phyloP scores from a whole-genome alignment of 2,113 vertebrate genomes.

The Mellivora capensis region DNA sequence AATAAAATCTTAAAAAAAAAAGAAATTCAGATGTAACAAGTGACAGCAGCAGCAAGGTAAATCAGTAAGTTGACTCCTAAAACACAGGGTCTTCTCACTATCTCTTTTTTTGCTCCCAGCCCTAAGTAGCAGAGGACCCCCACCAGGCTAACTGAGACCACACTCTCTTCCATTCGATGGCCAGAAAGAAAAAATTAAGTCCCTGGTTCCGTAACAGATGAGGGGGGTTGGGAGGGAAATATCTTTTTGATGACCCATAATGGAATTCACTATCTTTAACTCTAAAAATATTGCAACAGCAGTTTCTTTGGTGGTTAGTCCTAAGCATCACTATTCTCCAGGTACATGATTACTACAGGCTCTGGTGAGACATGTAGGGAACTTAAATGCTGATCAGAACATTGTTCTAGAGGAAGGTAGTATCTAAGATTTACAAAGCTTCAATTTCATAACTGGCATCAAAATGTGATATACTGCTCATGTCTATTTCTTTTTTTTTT shows the following conservation, averaged over 20 bases:
- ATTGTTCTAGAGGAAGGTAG: neutral
- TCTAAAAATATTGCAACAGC: neutral
- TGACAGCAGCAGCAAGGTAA: neutral
- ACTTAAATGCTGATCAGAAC: neutral
- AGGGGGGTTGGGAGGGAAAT: neutral
- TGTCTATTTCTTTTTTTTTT: too few relatives aligned
- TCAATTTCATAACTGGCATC: neutral
- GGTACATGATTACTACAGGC: neutral
- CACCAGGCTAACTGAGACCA: neutral
- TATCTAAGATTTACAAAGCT: constrained; percentile 20
- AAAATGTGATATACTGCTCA: neutral
- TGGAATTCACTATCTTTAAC: neutral
- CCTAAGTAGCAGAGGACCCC: neutral
- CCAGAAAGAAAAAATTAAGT: neutral
- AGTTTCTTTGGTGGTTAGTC: neutral
- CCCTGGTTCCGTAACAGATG: neutral
- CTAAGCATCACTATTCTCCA: neutral
- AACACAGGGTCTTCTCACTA: fast-evolving
- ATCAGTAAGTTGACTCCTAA: neutral
- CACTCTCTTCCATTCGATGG: neutral
- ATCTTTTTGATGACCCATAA: neutral
- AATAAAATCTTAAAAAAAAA: too few relatives aligned
- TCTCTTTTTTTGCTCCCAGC: neutral
- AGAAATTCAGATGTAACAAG: neutral
- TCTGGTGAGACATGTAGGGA: neutral